Evolutionary conservation across 1,140 invertebrate species (phyloP), one percentile per base, ranked within the genome.

Genomic region (Macrocentrus cingulum): DNA sequence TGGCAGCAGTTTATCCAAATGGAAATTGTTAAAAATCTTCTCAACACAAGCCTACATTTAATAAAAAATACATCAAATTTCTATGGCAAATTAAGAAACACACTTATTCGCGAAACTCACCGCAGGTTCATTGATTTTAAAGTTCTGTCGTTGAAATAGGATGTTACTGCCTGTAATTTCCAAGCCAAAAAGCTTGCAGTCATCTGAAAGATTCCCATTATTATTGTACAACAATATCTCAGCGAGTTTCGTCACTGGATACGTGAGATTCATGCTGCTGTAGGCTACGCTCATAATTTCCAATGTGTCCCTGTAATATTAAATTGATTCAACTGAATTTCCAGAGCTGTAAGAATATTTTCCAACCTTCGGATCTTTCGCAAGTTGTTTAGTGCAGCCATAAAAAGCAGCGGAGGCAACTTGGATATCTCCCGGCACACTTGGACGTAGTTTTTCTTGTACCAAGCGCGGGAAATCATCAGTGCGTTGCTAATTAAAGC

Each of bases 201-300:
- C 75, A 11, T 52, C 23, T 9, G 59, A 34, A 3, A 79, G 6
- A 45, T 59, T 67, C 7, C 56, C 53, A 16, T 66, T 62, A 36
- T 64, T 67, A 56, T 66, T 68, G 13, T 76, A 77, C 1, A 75
- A 48, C 42, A 79, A 57, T 25, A 77, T 48, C 60, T 70, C 51
- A 60, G 71, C 65, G 11, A 79, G 49, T 59, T 74, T 68, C 1
- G 51, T 0, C 57, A 57, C 59, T 3, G 84, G 83, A 54, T 81
- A 83, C 1, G 64, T 69, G 8, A 83, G 64, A 36, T 76, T 73
- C 69, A 80, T 82, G 53, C 79, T 84, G 66, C 72, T 83, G 63
- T 84, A 86, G 2, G 76, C 84, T 18, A 62, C 60, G 54, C 79
- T 82, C 80, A 86, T 79, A 0, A 82, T 76, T 65, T 70, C 32